phyloP scores from a whole-genome alignment of 2,113 vertebrate species.

The Grammomys dolichurus region DNA sequence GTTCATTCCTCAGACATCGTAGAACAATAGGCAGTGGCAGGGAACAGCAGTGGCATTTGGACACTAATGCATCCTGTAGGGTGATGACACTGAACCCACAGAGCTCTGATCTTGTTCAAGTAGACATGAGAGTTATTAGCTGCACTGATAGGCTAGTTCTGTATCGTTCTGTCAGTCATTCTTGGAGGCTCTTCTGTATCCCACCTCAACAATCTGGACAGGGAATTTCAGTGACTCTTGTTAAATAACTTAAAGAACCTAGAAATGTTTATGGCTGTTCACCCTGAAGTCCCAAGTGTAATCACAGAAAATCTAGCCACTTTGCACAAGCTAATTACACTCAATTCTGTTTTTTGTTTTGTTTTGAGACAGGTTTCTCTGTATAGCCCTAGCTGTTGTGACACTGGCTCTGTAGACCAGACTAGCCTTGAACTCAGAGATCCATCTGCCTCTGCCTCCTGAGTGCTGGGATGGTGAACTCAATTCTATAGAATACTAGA shows the following conservation, averaged over 20 bases:
- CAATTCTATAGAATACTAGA: neutral
- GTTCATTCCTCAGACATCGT: neutral
- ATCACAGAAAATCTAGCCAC: constrained; percentile 5
- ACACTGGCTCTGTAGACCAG: neutral
- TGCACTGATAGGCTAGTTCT: neutral
- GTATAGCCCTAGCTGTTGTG: neutral
- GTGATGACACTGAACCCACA: neutral
- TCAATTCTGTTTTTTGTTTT: neutral
- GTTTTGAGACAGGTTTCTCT: neutral
- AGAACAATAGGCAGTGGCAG: neutral
- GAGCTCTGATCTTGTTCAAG: neutral
- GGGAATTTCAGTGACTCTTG: neutral
- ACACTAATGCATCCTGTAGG: neutral
- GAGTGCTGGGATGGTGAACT: neutral
- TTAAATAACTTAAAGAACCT: constrained; percentile 47
- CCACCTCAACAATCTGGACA: neutral
- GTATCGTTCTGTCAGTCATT: neutral
- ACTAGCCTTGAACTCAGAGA: neutral
- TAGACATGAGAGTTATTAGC: neutral
- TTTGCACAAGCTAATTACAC: neutral
- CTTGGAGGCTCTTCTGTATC: neutral
- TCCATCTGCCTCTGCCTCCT: neutral
- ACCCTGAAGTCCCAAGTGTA: neutral
- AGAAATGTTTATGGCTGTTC: neutral
- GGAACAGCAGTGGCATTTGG: neutral